These are phyloP conservation scores for Leptopilina drosophilae DNA, from an alignment of 2,888 invertebrate species.

Conservation along the genomic window DNA sequence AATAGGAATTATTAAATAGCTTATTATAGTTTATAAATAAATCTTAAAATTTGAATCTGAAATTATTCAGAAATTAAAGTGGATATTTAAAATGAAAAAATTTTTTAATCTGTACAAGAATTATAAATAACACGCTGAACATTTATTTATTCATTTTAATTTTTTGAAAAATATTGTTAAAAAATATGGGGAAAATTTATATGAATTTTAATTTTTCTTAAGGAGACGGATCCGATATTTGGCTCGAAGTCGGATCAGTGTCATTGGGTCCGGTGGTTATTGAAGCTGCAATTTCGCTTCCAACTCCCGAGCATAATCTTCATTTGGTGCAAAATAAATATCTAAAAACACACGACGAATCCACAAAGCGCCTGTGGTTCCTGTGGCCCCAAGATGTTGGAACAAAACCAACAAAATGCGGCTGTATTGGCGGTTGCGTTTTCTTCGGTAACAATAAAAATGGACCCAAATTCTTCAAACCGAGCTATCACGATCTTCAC, in stretches of 20 bases:
- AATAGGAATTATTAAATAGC: no score
- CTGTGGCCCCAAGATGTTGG: constrained; percentile 88
- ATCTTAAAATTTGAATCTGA: no score
- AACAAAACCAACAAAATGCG: constrained; percentile 87
- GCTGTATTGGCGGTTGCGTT: constrained; percentile 95
- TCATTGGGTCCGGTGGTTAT: constrained; percentile 93
- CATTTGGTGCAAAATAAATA: constrained; percentile 90
- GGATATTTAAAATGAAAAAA: no score
- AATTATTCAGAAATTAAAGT: no score
- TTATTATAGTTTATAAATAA: no score
- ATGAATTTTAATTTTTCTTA: constrained; percentile 4
- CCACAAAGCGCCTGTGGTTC: constrained; percentile 94
- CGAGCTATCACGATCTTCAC: constrained; percentile 86
- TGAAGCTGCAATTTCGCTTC: constrained; percentile 91
- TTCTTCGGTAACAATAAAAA: constrained; percentile 97
- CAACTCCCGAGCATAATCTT: constrained; percentile 86
- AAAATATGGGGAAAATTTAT: no score
- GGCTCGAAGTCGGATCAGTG: constrained; percentile 95
- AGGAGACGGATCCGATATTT: constrained; percentile 82
- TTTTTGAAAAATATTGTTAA: background rate
- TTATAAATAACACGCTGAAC: no score
- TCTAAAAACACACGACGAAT: constrained; percentile 89
- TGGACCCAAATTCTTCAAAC: constrained; percentile 92
- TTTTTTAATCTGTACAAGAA: no score
- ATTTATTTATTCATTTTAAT: no score